These are phyloP conservation scores for Cyrtodaria siliqua DNA, from an alignment of 2,888 invertebrate species.

Conservation along the genomic window DNA sequence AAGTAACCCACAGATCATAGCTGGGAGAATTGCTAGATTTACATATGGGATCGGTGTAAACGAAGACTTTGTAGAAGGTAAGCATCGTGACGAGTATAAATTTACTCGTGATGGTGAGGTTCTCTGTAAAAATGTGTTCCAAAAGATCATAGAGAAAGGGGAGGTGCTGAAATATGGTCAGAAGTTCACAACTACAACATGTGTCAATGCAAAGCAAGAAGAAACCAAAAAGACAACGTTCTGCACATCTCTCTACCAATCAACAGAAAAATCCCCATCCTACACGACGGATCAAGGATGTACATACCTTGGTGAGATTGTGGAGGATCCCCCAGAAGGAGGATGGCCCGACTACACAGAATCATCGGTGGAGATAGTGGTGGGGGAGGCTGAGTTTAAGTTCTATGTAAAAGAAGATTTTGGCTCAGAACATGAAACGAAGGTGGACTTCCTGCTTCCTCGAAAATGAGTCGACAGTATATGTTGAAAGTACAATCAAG, in stretches of 20 bases:
- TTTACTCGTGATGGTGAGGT: constrained; percentile 29
- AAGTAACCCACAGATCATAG: too few species aligned
- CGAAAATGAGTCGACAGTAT: too few species aligned
- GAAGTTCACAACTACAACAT: constrained; percentile 7
- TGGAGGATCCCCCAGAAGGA: constrained; percentile 10
- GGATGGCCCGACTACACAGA: constrained; percentile 24
- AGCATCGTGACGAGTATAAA: constrained; percentile 20
- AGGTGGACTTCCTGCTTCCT: constrained; percentile 14
- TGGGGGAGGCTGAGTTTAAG: constrained; percentile 26
- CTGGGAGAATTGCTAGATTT: too few species aligned
- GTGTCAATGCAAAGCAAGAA: constrained; percentile 6
- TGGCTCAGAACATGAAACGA: constrained; percentile 7
- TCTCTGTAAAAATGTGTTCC: constrained; percentile 20
- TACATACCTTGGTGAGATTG: constrained; percentile 22
- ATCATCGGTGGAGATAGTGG: constrained; percentile 15
- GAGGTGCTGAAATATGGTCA: constrained; percentile 24
- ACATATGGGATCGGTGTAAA: constrained; percentile 29
- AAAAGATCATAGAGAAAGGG: constrained; percentile 29
- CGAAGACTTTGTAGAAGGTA: constrained; percentile 11
- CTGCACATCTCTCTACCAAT: constrained; percentile 23
- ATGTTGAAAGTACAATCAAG: too few species aligned
- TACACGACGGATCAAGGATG: constrained; percentile 18
- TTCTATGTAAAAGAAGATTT: constrained; percentile 18
- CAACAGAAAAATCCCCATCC: constrained; percentile 1
- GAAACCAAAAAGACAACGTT: constrained; percentile 13